Percentiles rank a stretch among this genome's conserved stretches.
phyloP scores from a whole-genome alignment of 2,113 vertebrate genomes.

The Brienomyrus brachyistius region DNA sequence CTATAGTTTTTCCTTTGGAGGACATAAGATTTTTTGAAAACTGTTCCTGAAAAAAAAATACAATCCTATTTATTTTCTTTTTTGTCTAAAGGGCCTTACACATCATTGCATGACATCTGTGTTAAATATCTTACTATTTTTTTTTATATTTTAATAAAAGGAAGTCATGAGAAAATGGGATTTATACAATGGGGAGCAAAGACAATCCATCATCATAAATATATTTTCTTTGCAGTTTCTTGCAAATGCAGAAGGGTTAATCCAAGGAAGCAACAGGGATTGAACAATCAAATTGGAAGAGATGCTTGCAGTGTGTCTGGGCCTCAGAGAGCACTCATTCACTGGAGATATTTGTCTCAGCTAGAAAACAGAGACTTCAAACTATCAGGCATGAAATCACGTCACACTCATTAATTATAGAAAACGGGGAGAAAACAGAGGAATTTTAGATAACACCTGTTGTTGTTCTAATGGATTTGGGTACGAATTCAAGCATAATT shows the following conservation, averaged over 20 bases:
- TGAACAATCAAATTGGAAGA: background rate
- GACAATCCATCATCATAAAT: background rate
- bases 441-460: slow-evolving; percentile 39
- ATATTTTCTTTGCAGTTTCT: background rate
- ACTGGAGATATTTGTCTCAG: background rate
- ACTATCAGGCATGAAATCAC: slow-evolving; percentile 8
- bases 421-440: slow-evolving; percentile 8
- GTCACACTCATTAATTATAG: slow-evolving; percentile 16
- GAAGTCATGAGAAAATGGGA: background rate
- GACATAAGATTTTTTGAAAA: background rate
- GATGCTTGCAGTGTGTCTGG: background rate
- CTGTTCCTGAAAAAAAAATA: background rate
- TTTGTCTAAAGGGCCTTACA: background rate
- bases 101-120: background rate
- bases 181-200: background rate
- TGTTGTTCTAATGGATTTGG: slow-evolving; percentile 38
- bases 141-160: background rate
- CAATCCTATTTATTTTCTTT: background rate
- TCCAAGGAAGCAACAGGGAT: background rate
- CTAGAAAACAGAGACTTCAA: background rate
- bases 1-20: background rate
- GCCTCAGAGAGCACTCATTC: background rate
- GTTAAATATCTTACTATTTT: background rate
- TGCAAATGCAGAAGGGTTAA: background rate
- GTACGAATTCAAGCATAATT: slow-evolving; percentile 18